These are phyloP conservation scores for Marasmarcha lunaedactyla DNA, from an alignment of 2,888 invertebrate genomes.

Conservation along the genomic window DNA sequence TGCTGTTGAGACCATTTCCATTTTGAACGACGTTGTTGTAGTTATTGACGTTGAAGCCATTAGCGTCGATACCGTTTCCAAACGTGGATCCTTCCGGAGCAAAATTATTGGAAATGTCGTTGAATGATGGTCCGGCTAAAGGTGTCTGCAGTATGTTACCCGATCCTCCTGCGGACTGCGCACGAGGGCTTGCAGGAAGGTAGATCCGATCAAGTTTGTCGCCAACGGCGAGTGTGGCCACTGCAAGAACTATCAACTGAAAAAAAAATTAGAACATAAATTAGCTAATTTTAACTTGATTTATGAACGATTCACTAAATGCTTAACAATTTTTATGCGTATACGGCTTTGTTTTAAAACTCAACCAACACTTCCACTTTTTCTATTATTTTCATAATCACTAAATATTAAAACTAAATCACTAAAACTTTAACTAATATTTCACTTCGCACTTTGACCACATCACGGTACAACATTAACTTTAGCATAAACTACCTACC, in stretches of 20 bases:
- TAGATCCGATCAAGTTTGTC: constrained; percentile 51
- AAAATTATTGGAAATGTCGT: constrained; percentile 3
- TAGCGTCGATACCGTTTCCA: not conserved
- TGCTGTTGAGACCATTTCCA: constrained; percentile 17
- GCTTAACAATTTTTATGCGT: too few relatives aligned
- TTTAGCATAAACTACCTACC: too few relatives aligned
- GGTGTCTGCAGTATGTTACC: constrained; percentile 38
- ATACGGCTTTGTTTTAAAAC: too few relatives aligned
- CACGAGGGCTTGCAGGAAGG: constrained; percentile 38
- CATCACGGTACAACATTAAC: too few relatives aligned
- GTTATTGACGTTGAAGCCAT: constrained; percentile 11
- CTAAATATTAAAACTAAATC: too few relatives aligned
- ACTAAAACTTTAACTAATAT: too few relatives aligned
- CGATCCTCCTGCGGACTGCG: constrained; percentile 34
- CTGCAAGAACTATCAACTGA: constrained; percentile 41
- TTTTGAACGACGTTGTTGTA: constrained; percentile 12
- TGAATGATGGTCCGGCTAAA: constrained; percentile 14
- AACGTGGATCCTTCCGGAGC: not conserved
- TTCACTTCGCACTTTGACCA: too few relatives aligned
- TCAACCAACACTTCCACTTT: too few relatives aligned
- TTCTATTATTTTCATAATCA: too few relatives aligned
- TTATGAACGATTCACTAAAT: too few relatives aligned
- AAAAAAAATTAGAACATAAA: constrained; percentile 15
- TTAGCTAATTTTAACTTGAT: not conserved
- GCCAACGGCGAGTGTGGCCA: constrained; percentile 33